phyloP scores from a whole-genome alignment of 1,140 invertebrate species.

The Leucophenga varia region DNA sequence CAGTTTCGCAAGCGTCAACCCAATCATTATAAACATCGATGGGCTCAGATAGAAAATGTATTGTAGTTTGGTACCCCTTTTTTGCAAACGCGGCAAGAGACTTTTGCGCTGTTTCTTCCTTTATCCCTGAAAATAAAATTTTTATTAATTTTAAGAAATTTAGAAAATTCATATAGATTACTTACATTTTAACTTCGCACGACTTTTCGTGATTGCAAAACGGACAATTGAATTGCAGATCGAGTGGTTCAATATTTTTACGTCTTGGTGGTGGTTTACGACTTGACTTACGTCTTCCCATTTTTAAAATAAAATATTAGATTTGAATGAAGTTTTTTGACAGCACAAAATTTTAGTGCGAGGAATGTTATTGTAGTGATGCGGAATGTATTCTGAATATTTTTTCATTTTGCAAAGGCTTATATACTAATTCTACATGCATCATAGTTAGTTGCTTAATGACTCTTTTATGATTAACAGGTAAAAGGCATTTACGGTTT shows the following conservation, averaged over 20 bases:
- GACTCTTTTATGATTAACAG: too few relatives aligned
- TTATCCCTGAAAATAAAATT: conserved; percentile 77
- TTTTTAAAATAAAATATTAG: too few relatives aligned
- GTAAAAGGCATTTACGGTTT: too few relatives aligned
- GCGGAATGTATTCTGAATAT: too few relatives aligned
- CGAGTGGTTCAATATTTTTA: conserved; percentile 89
- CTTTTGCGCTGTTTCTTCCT: conserved; percentile 82
- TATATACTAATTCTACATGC: too few relatives aligned
- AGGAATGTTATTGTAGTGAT: too few relatives aligned
- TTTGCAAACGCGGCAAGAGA: conserved; percentile 88
- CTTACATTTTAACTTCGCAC: conserved; percentile 98
- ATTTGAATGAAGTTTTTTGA: too few relatives aligned
- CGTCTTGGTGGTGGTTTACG: conserved; percentile 93
- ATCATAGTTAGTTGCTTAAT: too few relatives aligned
- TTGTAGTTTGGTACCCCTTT: conserved; percentile 94
- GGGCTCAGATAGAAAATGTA: conserved; percentile 95
- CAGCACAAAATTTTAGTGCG: too few relatives aligned
- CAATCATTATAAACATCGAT: conserved; percentile 99
- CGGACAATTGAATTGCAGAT: conserved; percentile 96
- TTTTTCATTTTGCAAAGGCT: too few relatives aligned
- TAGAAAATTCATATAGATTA: conserved; percentile 21
- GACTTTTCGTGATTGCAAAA: conserved; percentile 99
- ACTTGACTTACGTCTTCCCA: conserved; percentile 96
- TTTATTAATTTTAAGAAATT: background rate
- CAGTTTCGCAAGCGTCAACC: conserved; percentile 96